These are phyloP conservation scores for Germaria angustata DNA, from an alignment of 2,888 invertebrate genomes.

Conservation along the genomic window DNA sequence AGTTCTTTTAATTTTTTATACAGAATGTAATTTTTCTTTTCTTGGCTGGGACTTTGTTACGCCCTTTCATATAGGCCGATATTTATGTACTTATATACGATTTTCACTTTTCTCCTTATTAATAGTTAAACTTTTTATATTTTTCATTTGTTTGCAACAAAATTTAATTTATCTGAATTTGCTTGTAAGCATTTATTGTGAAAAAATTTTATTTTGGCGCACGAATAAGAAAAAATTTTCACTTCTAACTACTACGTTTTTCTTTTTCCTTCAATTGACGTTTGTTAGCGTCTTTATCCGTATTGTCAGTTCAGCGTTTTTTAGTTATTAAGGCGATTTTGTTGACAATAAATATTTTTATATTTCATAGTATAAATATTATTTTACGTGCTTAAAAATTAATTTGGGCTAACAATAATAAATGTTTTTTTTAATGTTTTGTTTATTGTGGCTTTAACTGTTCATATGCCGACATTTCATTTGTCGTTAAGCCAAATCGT, in stretches of 20 bases:
- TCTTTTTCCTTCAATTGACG: constrained; percentile 44
- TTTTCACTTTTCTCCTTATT: not conserved
- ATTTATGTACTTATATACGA: not conserved
- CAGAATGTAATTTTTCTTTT: constrained; percentile 1
- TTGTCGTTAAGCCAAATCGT: too few species aligned
- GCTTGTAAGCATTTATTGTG: not conserved
- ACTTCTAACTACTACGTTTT: constrained; percentile 39
- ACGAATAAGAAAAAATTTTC: constrained; percentile 49
- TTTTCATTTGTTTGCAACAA: constrained; percentile 1
- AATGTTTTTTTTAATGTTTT: too few species aligned
- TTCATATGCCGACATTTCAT: too few species aligned
- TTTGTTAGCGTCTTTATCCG: constrained; percentile 14
- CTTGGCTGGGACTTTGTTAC: constrained; percentile 3
- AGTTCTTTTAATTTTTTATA: constrained; percentile 22
- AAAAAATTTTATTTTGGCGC: constrained; percentile 56
- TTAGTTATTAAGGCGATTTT: too few species aligned
- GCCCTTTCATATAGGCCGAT: not conserved
- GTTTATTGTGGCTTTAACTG: too few species aligned
- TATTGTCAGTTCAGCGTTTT: too few species aligned
- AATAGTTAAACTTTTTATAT: not conserved
- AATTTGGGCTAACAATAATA: too few species aligned
- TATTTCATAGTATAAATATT: too few species aligned
- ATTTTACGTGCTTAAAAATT: too few species aligned
- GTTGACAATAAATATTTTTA: too few species aligned
- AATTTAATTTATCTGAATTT: constrained; percentile 27